Conservation (phyloP, 2,888 invertebrate species). For the Acleris holmiana region DNA sequence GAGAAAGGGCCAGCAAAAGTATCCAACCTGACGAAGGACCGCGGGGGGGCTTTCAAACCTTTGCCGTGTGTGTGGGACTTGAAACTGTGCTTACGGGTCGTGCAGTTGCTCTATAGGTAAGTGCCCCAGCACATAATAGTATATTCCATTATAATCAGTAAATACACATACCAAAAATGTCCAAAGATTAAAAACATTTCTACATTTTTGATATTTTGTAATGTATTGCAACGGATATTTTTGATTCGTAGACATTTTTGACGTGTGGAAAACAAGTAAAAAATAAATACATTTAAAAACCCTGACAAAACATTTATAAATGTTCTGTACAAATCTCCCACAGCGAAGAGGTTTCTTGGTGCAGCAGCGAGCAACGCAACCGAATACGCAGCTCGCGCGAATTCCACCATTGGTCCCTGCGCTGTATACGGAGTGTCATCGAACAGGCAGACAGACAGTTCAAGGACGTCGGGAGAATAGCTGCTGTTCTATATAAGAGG, state of each 20-base stretch:
- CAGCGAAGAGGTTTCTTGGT: conserved; percentile 83
- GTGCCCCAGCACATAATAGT: conserved; percentile 4
- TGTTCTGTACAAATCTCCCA: conserved; percentile 6
- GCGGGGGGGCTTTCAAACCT: conserved; percentile 68
- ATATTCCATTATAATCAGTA: too few relatives aligned
- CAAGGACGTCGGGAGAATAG: conserved; percentile 51
- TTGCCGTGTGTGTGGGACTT: conserved; percentile 71
- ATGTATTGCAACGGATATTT: too few relatives aligned
- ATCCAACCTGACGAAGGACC: conserved; percentile 62
- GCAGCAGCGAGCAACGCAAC: conserved; percentile 75
- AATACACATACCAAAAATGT: too few relatives aligned
- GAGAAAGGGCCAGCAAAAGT: conserved; percentile 60
- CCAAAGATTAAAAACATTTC: too few relatives aligned
- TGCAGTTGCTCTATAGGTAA: conserved; percentile 71
- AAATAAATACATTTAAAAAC: too few relatives aligned
- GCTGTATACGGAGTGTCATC: conserved; percentile 59
- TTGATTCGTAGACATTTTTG: too few relatives aligned
- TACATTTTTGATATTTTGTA: too few relatives aligned
- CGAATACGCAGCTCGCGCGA: conserved; percentile 79
- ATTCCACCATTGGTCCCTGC: conserved; percentile 84
- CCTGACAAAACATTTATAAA: too few relatives aligned
- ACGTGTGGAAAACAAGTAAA: too few relatives aligned
- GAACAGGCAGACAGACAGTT: conserved; percentile 51
- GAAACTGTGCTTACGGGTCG: conserved; percentile 58
- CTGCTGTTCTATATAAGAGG: conserved; percentile 58